phyloP scores from a whole-genome alignment of 1,140 invertebrate genomes.

The Cydia fagiglandana region DNA sequence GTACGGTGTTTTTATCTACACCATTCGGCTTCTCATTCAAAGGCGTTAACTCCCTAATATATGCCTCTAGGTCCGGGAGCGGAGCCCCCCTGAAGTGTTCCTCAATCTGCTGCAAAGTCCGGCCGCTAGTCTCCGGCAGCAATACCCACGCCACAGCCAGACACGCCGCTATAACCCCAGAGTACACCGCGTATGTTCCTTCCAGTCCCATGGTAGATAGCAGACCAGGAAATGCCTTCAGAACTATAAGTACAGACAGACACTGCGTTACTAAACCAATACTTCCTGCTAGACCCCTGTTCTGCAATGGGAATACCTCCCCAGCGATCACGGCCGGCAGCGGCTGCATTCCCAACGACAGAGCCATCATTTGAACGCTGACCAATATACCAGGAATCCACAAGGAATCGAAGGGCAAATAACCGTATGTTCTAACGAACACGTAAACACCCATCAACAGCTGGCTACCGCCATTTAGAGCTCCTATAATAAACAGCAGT shows the following conservation, averaged over 20 bases:
- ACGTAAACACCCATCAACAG: constrained; percentile 52
- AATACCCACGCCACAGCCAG: constrained; percentile 48
- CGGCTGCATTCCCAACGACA: constrained; percentile 57
- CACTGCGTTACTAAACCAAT: constrained; percentile 53
- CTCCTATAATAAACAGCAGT: constrained; percentile 52
- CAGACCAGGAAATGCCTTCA: constrained; percentile 49
- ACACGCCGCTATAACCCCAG: constrained; percentile 40
- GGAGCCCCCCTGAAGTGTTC: constrained; percentile 47
- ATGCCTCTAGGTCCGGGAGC: background rate
- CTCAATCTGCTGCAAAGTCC: constrained; percentile 54
- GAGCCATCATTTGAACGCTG: constrained; percentile 54
- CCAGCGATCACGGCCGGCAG: constrained; percentile 60
- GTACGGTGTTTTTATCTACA: no score
- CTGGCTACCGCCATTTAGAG: constrained; percentile 48
- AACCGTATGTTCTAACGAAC: constrained; percentile 40
- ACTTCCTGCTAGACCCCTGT: constrained; percentile 51
- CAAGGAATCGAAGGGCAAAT: constrained; percentile 45
- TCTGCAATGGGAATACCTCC: constrained; percentile 59
- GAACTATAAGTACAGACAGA: constrained; percentile 46
- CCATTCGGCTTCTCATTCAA: no score
- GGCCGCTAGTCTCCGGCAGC: constrained; percentile 52
- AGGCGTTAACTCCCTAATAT: no score
- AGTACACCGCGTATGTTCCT: constrained; percentile 52
- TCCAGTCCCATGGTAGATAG: constrained; percentile 46
- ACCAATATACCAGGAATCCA: constrained; percentile 59